Conservation (phyloP, 2,888 invertebrate genomes). For the Cancer borealis region DNA sequence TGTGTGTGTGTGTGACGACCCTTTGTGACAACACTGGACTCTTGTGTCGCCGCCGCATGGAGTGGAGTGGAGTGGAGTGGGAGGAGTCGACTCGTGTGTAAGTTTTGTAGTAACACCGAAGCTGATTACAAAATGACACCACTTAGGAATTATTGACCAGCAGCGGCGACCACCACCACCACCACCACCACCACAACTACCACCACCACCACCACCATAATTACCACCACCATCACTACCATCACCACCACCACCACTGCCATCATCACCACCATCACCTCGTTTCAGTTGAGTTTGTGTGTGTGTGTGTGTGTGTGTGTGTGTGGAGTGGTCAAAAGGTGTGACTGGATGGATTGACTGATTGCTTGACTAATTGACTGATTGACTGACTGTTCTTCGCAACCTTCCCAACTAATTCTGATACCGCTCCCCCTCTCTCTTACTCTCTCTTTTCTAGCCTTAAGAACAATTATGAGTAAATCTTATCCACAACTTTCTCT, state of each 20-base stretch:
- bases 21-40: neutral
- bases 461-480: no score
- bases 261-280: neutral
- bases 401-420: no score
- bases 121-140: conserved; percentile 17
- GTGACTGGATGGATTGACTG: neutral
- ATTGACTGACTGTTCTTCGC: neutral
- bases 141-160: conserved; percentile 12
- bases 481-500: no score
- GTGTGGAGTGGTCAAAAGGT: neutral
- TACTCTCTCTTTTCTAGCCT: no score
- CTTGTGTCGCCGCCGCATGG: neutral
- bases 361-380: neutral
- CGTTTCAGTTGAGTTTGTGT: neutral
- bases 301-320: neutral
- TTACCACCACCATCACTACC: neutral
- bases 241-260: neutral
- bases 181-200: neutral
- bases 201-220: no score
- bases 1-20: neutral
- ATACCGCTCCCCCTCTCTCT: no score
- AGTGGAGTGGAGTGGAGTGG: neutral
- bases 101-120: neutral
- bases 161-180: neutral
- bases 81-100: neutral